Conservation (phyloP, 2,113 vertebrate genomes). For the Trematocara nigrifrons region DNA sequence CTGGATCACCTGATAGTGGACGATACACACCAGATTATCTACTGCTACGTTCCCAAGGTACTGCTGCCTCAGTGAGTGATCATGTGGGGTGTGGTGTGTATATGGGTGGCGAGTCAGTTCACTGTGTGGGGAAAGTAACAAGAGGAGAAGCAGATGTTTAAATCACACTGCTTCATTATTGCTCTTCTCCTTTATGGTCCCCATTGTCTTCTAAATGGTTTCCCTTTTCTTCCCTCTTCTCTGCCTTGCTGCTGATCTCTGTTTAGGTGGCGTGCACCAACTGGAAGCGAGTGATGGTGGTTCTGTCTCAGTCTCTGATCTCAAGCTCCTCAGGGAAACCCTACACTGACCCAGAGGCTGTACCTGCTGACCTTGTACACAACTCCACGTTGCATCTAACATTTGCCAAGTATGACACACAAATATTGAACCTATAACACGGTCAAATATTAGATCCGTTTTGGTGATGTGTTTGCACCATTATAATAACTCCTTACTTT, state of each 20-base stretch:
- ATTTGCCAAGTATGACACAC: slow-evolving; percentile 77
- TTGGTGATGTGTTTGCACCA: background rate
- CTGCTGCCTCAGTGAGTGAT: background rate
- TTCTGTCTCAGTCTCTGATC: slow-evolving; percentile 82
- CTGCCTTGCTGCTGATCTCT: background rate
- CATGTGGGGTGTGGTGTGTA: background rate
- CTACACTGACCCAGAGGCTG: slow-evolving; percentile 71
- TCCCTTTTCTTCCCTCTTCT: background rate
- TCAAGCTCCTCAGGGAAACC: slow-evolving; percentile 68
- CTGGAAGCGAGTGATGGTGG: slow-evolving; percentile 94
- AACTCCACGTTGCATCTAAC: slow-evolving; percentile 81
- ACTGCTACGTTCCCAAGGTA: slow-evolving; percentile 95
- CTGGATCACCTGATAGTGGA: slow-evolving; percentile 85
- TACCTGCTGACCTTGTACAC: slow-evolving; percentile 84
- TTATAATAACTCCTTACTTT: background rate
- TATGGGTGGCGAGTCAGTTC: background rate
- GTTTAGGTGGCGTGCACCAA: slow-evolving; percentile 91
- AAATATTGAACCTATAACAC: background rate
- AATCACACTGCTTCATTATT: background rate
- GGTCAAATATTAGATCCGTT: background rate
- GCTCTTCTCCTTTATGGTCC: background rate
- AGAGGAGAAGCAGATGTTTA: background rate
- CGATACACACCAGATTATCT: slow-evolving; percentile 85
- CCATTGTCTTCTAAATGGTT: background rate
- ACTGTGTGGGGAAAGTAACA: background rate